phyloP scores from a whole-genome alignment of 2,113 vertebrate species.

The Willisornis vidua region DNA sequence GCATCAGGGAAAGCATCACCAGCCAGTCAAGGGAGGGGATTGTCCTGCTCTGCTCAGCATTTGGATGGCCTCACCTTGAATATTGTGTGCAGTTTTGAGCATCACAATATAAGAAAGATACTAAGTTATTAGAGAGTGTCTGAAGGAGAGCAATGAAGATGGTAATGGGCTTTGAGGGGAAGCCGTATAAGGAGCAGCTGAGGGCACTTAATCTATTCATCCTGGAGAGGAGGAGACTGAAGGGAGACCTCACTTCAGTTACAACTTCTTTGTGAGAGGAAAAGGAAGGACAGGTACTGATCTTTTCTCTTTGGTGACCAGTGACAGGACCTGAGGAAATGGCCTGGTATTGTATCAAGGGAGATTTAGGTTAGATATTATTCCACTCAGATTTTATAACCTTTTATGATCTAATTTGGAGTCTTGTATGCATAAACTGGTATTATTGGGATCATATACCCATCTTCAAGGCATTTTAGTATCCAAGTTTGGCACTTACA shows the following conservation, averaged over 20 bases:
- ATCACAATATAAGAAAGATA: neutral
- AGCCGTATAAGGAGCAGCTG: rapidly evolving
- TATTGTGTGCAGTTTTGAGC: neutral
- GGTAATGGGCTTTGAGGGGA: neutral
- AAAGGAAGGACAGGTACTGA: neutral
- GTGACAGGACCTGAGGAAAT: neutral
- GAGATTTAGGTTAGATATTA: neutral
- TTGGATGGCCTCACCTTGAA: rapidly evolving
- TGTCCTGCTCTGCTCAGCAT: rapidly evolving
- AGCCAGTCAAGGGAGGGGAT: rapidly evolving
- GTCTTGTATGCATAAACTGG: neutral
- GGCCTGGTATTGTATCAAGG: neutral
- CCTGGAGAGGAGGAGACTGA: neutral
- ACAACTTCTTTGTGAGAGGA: neutral
- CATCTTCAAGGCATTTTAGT: neutral
- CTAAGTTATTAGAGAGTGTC: neutral
- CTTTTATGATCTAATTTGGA: neutral
- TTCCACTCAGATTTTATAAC: neutral
- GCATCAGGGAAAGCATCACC: rapidly evolving
- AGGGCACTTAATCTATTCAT: neutral
- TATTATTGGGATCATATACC: neutral
- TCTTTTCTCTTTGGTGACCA: neutral
- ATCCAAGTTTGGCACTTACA: neutral
- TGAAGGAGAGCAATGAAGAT: neutral
- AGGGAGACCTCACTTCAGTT: neutral